Evolutionary conservation across 2,888 invertebrate genomes (phyloP), one percentile per base, ranked within the genome.

Genomic region (Harmothoe impar): DNA sequence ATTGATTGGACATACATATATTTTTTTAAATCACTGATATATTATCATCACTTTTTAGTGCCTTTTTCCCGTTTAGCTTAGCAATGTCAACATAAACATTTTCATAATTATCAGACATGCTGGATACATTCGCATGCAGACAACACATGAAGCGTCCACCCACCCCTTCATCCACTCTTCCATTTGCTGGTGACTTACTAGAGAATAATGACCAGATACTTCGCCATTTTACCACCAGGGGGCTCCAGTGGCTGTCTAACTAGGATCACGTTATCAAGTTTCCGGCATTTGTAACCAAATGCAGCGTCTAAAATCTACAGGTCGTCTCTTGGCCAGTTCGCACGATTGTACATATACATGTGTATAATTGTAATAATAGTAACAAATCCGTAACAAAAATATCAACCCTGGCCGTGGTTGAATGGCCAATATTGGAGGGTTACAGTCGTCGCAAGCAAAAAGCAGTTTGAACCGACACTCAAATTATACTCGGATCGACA

Each of bases 151-250:
- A 29, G 29, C 72, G 31, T 12, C 0, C 29, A 29, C 29, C 72
- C 72, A 72, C 62, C 23, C n/a, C n/a, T 62, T 62, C n/a, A 29
- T 72, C 15, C 72, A 29, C 20, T n/a, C 62, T 20, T n/a, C n/a
- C 72, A 72, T 72, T 72, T 25, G 72, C 72, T 25, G 72, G 72
- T 72, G 72, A 72, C 72, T 72, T 72, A 15, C 29, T 72, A 72
- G 29, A 72, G 72, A 29, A n/a, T 7, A 72, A 29, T 72, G 72
- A 72, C 72, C 72, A 72, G 72, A 72, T 72, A 29, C 7, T 25
- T 72, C 7, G 72, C 72, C 72, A 29, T 29, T 20, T n/a, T 20
- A 62, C 62, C 62, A 20, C 62, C 43, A 43, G 10, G 23, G 62
- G 20, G 20, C n/a, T 20, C 20, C n/a, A 10, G 54, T 62, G 62